Base-by-base conservation (phyloP, 1,140 invertebrate species). In the Drosophila sucinea region DNA sequence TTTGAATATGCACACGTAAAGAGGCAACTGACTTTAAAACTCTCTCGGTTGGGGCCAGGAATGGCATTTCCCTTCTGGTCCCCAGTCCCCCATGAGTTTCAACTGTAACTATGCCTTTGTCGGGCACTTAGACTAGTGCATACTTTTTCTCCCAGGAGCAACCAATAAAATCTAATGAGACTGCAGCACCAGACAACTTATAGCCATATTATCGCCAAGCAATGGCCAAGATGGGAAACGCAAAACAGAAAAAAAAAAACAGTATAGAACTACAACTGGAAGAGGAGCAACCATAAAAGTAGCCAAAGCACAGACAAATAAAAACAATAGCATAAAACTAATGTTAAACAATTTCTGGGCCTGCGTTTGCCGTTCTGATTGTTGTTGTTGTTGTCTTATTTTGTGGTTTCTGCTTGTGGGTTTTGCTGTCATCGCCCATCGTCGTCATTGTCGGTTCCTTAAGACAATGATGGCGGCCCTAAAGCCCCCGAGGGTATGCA, bases 81-180 rank as follows among this genome's bases (percentile, higher is more conserved):
- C 3, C 23, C n/a, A 60, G 10, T 27, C 17, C 17, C 60, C 7
- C 27, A 11, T 35, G 32, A 17, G 30, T 3, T 60, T 35, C 27
- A 32, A 3, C 30, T 5, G 11, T 1, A 10, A 33, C 1, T n/a
- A 4, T 25, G 23, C 29, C 27, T 47, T 65, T 44, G 10, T 3
- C 25, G 27, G 23, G 60, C 35, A 61, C 30, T 40, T 68, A 29
- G 38, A 68, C 56, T 61, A 27, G 51, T 51, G 44, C 44, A 51
- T 51, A 51, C 44, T 27, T 23, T 54, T 17, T 77, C 60, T 54
- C 47, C 47, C 33, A 55, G 41, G 69, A 27, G 44, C 7, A 64
- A 44, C 54, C 64, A 73, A 87, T 86, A 74, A 86, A 87, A 87
- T 71, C 79, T 89, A 89, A 89, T 87, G 84, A 83, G 84, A 86